A percentile compares a stretch with the other conserved stretches of the same genome.
These are phyloP conservation scores for Dicyrtoma fusca DNA, from an alignment of 2,888 invertebrate genomes.

Conservation along the genomic window DNA sequence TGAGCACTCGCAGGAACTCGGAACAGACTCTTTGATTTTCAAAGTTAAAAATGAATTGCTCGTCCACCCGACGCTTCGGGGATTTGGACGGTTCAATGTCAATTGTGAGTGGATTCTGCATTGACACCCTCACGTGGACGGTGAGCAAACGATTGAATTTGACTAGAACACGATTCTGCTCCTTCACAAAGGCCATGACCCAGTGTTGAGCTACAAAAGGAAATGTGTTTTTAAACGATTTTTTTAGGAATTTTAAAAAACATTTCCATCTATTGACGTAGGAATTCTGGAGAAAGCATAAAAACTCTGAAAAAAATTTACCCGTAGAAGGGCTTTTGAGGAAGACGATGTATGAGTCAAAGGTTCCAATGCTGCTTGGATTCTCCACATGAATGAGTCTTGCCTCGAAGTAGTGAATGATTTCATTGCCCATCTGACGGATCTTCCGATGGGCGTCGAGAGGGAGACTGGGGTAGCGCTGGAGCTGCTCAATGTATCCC, in stretches of 20 bases:
- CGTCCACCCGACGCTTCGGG: slow-evolving; percentile 27
- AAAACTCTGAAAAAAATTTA: no score
- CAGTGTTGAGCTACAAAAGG: slow-evolving; percentile 27
- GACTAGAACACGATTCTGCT: slow-evolving; percentile 24
- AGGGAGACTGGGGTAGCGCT: slow-evolving; percentile 41
- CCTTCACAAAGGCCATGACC: slow-evolving; percentile 37
- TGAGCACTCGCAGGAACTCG: slow-evolving; percentile 22
- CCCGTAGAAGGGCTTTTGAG: slow-evolving; percentile 30
- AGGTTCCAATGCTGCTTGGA: slow-evolving; percentile 20
- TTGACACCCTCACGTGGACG: slow-evolving; percentile 24
- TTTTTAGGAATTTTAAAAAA: no score
- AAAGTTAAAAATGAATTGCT: slow-evolving; percentile 34
- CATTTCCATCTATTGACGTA: no score
- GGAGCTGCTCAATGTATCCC: slow-evolving; percentile 40
- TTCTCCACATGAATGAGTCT: slow-evolving; percentile 32
- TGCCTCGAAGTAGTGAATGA: slow-evolving; percentile 38
- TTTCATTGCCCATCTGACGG: slow-evolving; percentile 46
- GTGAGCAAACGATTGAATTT: slow-evolving; percentile 37
- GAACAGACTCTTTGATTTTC: slow-evolving; percentile 32
- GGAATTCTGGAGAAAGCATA: no score
- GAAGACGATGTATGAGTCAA: slow-evolving; percentile 26
- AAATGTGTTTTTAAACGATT: no score
- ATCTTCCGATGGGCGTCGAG: slow-evolving; percentile 43
- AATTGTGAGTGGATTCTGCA: slow-evolving; percentile 27
- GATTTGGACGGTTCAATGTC: slow-evolving; percentile 31